These are phyloP conservation scores for Sinocyclocheilus anophthalmus DNA, from an alignment of 2,113 vertebrate species.

Conservation along the genomic window DNA sequence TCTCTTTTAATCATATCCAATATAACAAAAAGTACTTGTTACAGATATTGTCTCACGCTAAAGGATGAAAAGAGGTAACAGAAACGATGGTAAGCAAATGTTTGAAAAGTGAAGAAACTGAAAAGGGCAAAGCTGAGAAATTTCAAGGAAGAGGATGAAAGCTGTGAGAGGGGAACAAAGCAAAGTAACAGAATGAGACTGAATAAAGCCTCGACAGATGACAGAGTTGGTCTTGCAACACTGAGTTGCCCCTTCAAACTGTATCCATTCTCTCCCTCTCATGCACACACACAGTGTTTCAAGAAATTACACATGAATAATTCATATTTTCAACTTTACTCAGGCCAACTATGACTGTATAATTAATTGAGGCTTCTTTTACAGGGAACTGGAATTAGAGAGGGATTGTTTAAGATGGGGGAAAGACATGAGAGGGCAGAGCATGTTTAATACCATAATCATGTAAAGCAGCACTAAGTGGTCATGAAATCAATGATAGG, in stretches of 20 bases:
- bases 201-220: conserved; percentile 15
- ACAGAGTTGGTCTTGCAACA: conserved; percentile 28
- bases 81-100: background rate
- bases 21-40: background rate
- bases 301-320: conserved; percentile 47
- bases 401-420: background rate
- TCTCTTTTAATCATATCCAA: background rate
- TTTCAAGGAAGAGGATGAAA: conserved; percentile 15
- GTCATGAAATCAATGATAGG: conserved; percentile 41
- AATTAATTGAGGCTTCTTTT: conserved; percentile 48
- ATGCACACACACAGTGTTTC: background rate
- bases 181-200: background rate
- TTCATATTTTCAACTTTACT: conserved; percentile 39
- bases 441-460: conserved; percentile 59
- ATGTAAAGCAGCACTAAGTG: conserved; percentile 51
- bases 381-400: conserved; percentile 43
- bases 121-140: conserved; percentile 23
- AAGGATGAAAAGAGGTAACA: background rate
- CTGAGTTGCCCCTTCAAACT: background rate
- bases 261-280: background rate
- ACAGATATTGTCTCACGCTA: background rate
- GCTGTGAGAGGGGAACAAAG: background rate
- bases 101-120: background rate
- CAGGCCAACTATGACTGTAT: conserved; percentile 28
- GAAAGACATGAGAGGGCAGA: conserved; percentile 17